Evolutionary conservation across 2,888 invertebrate species (phyloP).

Genomic region (Teinopalpus imperialis): DNA sequence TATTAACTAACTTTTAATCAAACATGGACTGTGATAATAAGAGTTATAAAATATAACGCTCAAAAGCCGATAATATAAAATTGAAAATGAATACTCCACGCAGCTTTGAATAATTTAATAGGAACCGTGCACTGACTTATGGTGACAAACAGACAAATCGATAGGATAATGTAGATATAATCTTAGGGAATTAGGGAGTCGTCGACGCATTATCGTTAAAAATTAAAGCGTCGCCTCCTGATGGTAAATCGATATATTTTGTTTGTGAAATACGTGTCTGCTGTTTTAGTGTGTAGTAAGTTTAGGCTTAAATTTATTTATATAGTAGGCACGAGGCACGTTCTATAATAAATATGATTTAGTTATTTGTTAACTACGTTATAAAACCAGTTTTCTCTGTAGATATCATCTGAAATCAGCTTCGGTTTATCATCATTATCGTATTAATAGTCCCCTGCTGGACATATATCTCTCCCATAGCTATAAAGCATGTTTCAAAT

Average conservation of each 20-base stretch:
- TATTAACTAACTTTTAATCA: neutral
- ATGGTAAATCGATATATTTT: conserved; percentile 67
- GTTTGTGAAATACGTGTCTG: conserved; percentile 7
- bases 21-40: conserved; percentile 1
- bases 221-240: conserved; percentile 63
- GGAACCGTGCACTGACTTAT: conserved; percentile 19
- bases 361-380: too few relatives aligned
- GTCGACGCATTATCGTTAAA: conserved; percentile 60
- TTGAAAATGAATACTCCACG: conserved; percentile 30
- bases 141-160: conserved; percentile 26
- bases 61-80: neutral
- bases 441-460: too few relatives aligned
- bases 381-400: too few relatives aligned
- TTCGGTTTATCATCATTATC: too few relatives aligned
- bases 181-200: conserved; percentile 60
- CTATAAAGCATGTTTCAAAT: too few relatives aligned
- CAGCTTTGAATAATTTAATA: conserved; percentile 34
- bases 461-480: too few relatives aligned
- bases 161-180: conserved; percentile 56
- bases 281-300: too few relatives aligned
- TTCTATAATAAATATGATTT: too few relatives aligned
- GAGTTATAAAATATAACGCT: conserved; percentile 1
- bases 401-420: too few relatives aligned
- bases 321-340: too few relatives aligned
- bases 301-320: too few relatives aligned